Evolutionary conservation across 92 coral and sea anemone genomes (phyloP).

Genomic region (Palythoa caribaeorum): DNA sequence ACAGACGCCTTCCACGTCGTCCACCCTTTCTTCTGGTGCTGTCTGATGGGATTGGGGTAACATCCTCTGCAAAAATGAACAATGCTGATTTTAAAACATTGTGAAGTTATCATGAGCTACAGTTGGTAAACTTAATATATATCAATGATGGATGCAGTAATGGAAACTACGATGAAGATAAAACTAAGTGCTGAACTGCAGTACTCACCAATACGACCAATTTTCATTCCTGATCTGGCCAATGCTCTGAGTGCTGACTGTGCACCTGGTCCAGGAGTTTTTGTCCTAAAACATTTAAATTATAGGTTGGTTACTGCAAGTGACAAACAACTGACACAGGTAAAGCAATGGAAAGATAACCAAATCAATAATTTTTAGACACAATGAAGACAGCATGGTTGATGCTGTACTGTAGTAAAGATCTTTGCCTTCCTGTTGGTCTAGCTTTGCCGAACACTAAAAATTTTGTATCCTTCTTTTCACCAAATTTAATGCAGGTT

Average conservation of each 20-base stretch:
- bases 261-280: conserved; percentile 99
- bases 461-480: no score
- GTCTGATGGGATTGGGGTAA: conserved; percentile 99
- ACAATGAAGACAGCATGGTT: no score
- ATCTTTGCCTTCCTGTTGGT: not conserved
- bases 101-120: no score
- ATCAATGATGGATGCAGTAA: no score
- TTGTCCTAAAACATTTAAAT: conserved; percentile 69
- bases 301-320: not conserved
- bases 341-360: no score
- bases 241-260: conserved; percentile 99
- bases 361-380: no score
- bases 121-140: no score
- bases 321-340: no score
- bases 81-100: not conserved
- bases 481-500: no score
- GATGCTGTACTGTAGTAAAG: no score
- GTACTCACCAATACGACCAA: conserved; percentile 96
- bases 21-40: conserved; percentile 99
- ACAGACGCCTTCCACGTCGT: conserved; percentile 99
- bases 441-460: not conserved
- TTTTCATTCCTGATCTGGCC: conserved; percentile 99
- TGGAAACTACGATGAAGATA: not conserved
- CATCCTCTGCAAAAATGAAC: conserved; percentile 87
- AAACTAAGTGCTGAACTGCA: not conserved